phyloP scores from a whole-genome alignment of 2,797 vertebrate genomes.

The Sandelia bainsii region DNA sequence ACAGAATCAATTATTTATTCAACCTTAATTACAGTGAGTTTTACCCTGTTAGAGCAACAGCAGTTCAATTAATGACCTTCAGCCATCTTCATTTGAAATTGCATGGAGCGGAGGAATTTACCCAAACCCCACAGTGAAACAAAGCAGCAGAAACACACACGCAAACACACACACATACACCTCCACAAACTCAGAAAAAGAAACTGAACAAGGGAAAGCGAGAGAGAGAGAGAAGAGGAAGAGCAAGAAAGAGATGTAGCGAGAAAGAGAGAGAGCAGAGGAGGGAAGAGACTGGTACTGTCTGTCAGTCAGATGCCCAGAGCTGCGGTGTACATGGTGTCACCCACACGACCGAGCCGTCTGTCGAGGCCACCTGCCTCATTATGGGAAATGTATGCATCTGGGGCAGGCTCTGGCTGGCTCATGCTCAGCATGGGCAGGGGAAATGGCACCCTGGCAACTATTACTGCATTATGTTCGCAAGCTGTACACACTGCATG shows the following conservation, averaged over 20 bases:
- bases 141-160: slow-evolving; percentile 54
- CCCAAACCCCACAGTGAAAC: slow-evolving; percentile 61
- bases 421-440: slow-evolving; percentile 78
- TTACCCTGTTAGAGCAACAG: slow-evolving; percentile 80
- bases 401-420: slow-evolving; percentile 81
- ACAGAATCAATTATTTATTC: slow-evolving; percentile 88
- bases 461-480: slow-evolving; percentile 81
- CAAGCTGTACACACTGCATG: slow-evolving; percentile 72
- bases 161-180: slow-evolving; percentile 22
- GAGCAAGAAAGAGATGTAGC: slow-evolving; percentile 47
- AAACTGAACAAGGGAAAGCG: slow-evolving; percentile 46
- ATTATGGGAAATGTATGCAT: slow-evolving; percentile 86
- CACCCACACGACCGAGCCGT: slow-evolving; percentile 82
- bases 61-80: slow-evolving; percentile 85
- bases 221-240: slow-evolving; percentile 28
- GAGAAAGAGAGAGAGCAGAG: slow-evolving; percentile 49
- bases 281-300: slow-evolving; percentile 77
- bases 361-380: slow-evolving; percentile 84
- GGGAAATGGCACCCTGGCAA: slow-evolving; percentile 78
- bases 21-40: slow-evolving; percentile 84
- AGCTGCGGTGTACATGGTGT: slow-evolving; percentile 77
- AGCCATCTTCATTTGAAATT: slow-evolving; percentile 84
- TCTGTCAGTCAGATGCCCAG: slow-evolving; percentile 86
- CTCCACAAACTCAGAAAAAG: slow-evolving; percentile 45
- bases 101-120: slow-evolving; percentile 73